These are phyloP conservation scores for Ptilodon capucinus DNA, from an alignment of 2,888 invertebrate species.

Conservation along the genomic window DNA sequence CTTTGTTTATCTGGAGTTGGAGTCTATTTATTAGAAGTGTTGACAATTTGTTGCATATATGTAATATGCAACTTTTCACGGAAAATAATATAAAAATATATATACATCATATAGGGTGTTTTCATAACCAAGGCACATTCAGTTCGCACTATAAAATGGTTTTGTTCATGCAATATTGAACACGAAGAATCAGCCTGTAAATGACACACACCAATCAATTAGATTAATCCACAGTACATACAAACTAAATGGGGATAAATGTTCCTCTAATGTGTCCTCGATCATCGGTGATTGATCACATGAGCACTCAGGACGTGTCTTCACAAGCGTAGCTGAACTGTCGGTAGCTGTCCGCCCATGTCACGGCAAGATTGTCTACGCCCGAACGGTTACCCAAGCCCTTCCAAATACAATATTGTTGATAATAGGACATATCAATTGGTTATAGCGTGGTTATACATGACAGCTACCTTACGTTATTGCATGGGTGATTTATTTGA, in stretches of 20 bases:
- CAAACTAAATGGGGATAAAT: constrained; percentile 20
- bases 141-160: no score
- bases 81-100: not conserved
- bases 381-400: constrained; percentile 6
- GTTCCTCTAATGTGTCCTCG: constrained; percentile 17
- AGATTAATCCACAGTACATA: constrained; percentile 7
- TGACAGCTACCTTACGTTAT: not conserved
- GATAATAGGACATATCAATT: constrained; percentile 6
- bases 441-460: not conserved
- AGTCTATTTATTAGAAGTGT: not conserved
- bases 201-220: constrained; percentile 8
- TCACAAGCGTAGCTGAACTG: constrained; percentile 15
- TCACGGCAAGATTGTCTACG: constrained; percentile 18
- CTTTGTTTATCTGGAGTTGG: not conserved
- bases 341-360: constrained; percentile 34
- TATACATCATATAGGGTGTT: not conserved
- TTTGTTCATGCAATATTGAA: no score
- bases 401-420: constrained; percentile 12
- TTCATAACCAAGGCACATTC: not conserved
- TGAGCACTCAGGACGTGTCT: constrained; percentile 15
- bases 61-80: not conserved
- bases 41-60: not conserved
- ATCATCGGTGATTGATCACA: constrained; percentile 35
- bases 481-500: not conserved
- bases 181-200: not conserved